Percentiles rank a stretch among this genome's conserved stretches.
These are phyloP conservation scores for Asbolus verrucosus DNA, from an alignment of 1,140 invertebrate species.

Conservation along the genomic window DNA sequence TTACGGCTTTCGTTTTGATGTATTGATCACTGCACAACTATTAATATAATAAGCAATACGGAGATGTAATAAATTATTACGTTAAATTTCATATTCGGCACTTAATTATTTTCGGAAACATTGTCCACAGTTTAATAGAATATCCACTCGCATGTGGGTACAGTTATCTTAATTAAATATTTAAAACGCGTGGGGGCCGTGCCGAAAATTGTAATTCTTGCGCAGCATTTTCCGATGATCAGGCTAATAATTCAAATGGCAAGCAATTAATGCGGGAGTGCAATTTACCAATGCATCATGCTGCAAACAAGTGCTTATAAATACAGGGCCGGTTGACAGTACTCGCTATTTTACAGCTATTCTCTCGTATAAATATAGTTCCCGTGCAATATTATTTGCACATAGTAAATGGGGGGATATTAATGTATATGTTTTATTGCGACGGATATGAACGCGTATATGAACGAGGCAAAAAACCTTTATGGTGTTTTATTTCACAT, in stretches of 20 bases:
- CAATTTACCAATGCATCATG: constrained; percentile 33
- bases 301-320: constrained; percentile 32
- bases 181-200: too few relatives aligned
- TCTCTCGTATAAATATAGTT: constrained; percentile 28
- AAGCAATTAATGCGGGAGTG: constrained; percentile 28
- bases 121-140: not conserved
- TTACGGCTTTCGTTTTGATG: constrained; percentile 11
- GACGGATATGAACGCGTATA: constrained; percentile 33
- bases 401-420: constrained; percentile 38
- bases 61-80: constrained; percentile 1
- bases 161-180: not conserved
- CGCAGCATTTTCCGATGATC: not conserved
- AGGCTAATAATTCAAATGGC: constrained; percentile 19
- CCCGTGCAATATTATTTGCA: constrained; percentile 38
- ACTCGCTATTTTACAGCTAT: constrained; percentile 31
- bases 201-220: not conserved
- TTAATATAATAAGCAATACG: constrained; percentile 18
- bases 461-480: constrained; percentile 24
- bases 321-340: constrained; percentile 24
- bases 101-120: not conserved
- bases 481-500: constrained; percentile 34
- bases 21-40: constrained; percentile 15
- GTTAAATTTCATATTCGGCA: not conserved
- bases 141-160: not conserved
- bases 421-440: constrained; percentile 39